A percentile compares a stretch with the other conserved stretches of the same genome.
Evolutionary conservation across 2,888 invertebrate species (phyloP).

Genomic region (Pandemis cinnamomeana): DNA sequence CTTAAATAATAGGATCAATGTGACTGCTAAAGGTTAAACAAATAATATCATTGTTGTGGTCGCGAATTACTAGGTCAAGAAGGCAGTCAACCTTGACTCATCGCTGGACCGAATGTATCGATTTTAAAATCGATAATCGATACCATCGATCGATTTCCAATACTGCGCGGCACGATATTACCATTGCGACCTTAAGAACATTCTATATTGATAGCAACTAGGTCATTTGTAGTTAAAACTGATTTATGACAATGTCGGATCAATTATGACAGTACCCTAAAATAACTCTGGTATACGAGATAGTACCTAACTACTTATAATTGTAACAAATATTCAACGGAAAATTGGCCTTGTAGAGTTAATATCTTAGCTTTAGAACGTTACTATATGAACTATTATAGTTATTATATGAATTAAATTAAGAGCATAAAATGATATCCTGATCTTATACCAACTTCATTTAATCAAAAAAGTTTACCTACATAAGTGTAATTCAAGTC

Average conservation of each 20-base stretch:
- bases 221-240: slow-evolving; percentile 26
- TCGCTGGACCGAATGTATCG: slow-evolving; percentile 20
- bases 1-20: slow-evolving; percentile 26
- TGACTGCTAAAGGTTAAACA: slow-evolving; percentile 31
- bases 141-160: slow-evolving; percentile 18
- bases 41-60: slow-evolving; percentile 34
- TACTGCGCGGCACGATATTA: slow-evolving; percentile 19
- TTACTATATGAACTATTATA: too few species aligned
- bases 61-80: slow-evolving; percentile 37
- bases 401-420: too few species aligned
- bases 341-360: background rate
- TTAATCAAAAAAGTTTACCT: too few species aligned
- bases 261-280: background rate
- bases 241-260: background rate
- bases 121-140: slow-evolving; percentile 31
- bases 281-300: background rate
- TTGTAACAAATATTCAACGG: too few species aligned
- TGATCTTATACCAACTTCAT: too few species aligned
- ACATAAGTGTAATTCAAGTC: too few species aligned
- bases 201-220: slow-evolving; percentile 23
- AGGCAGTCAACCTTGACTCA: slow-evolving; percentile 37
- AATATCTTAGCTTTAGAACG: background rate
- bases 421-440: too few species aligned
- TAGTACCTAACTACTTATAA: too few species aligned
- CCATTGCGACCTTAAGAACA: slow-evolving; percentile 31